phyloP scores from a whole-genome alignment of 2,797 vertebrate species.

The Myiothlypis coronata region DNA sequence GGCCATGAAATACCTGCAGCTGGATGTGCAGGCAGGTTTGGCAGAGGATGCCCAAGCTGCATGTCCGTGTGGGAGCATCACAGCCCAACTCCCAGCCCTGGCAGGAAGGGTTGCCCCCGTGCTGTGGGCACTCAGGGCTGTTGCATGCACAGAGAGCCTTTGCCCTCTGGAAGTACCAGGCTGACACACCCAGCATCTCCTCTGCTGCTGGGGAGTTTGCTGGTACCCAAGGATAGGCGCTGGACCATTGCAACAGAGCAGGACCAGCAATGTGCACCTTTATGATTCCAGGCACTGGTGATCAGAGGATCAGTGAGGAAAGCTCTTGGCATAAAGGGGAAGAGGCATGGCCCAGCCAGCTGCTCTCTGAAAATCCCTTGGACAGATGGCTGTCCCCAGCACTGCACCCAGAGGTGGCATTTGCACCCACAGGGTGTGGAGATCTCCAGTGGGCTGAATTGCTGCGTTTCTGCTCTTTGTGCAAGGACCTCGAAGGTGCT shows the following conservation, averaged over 20 bases:
- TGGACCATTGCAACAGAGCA: background rate
- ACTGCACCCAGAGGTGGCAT: background rate
- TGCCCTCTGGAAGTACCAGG: background rate
- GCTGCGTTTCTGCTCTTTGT: background rate
- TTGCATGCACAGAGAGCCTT: background rate
- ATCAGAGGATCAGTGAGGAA: background rate
- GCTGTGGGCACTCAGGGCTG: background rate
- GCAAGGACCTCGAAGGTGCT: background rate
- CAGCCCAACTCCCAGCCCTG: background rate
- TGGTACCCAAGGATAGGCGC: background rate
- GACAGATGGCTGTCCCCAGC: background rate
- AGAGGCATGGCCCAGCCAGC: background rate
- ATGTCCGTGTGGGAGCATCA: background rate
- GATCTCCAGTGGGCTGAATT: background rate
- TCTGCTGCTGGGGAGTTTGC: background rate
- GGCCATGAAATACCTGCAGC: background rate
- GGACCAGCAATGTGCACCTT: background rate
- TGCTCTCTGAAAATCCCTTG: background rate
- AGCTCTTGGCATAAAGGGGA: background rate
- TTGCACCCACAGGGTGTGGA: background rate
- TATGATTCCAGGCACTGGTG: background rate
- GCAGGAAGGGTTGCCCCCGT: background rate
- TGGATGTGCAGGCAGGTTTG: background rate
- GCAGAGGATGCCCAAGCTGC: background rate
- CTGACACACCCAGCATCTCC: accelerated